Evolutionary conservation across 2,113 vertebrate genomes (phyloP).

Genomic region (Calyptommatus sinebrachiatus): DNA sequence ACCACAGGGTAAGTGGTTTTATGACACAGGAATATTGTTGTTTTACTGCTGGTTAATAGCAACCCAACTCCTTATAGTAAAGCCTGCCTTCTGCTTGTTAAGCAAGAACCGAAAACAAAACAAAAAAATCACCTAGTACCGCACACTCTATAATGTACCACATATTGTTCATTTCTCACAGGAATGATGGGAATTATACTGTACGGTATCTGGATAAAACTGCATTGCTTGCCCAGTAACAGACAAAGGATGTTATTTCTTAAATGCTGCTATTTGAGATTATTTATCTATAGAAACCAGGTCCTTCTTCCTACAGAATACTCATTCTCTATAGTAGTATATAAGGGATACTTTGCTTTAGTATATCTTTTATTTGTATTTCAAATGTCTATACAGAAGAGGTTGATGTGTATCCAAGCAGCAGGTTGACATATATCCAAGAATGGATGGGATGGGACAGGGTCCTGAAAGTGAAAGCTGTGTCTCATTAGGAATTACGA

Average conservation of each 20-base stretch:
- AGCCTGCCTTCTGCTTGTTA: neutral
- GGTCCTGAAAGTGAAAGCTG: too few relatives aligned
- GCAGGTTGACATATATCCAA: too few relatives aligned
- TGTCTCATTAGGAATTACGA: too few relatives aligned
- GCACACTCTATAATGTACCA: too few relatives aligned
- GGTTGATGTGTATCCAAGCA: too few relatives aligned
- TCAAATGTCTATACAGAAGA: too few relatives aligned
- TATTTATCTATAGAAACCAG: neutral
- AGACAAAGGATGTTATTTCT: neutral
- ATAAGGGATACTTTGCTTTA: too few relatives aligned
- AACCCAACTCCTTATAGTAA: too few relatives aligned
- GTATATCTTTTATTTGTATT: too few relatives aligned
- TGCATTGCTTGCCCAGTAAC: too few relatives aligned
- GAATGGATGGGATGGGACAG: too few relatives aligned
- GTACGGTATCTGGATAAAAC: neutral
- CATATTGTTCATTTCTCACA: neutral
- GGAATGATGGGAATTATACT: neutral
- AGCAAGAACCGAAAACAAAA: neutral
- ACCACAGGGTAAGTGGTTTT: neutral
- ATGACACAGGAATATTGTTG: neutral
- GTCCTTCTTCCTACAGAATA: neutral
- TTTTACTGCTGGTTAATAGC: neutral
- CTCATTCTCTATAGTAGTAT: neutral
- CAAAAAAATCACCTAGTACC: neutral
- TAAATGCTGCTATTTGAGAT: neutral